A percentile compares a stretch with the other conserved stretches of the same genome.
phyloP scores from a whole-genome alignment of 2,113 vertebrate species.

The Xyliphius kryptos region DNA sequence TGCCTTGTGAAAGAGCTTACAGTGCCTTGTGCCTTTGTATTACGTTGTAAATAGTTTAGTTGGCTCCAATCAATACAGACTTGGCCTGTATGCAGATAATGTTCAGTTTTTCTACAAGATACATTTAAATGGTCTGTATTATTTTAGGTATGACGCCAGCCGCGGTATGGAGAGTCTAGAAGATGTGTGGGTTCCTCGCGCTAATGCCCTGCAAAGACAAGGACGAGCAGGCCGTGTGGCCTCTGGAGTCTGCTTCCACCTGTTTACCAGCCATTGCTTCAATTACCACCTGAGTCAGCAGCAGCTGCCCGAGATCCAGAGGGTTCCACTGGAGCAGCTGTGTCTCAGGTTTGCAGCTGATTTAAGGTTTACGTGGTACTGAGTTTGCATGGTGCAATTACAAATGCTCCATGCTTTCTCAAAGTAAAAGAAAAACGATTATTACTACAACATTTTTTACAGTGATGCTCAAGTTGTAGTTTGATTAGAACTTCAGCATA shows the following conservation, averaged over 20 bases:
- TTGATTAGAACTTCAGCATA: no score
- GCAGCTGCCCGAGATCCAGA: slow-evolving; percentile 93
- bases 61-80: no score
- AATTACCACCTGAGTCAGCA: slow-evolving; percentile 53
- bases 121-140: neutral
- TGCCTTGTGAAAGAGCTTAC: no score
- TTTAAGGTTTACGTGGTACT: neutral
- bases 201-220: slow-evolving; percentile 86
- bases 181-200: slow-evolving; percentile 87
- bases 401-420: no score
- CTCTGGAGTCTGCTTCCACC: slow-evolving; percentile 90
- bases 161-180: slow-evolving; percentile 98
- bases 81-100: no score
- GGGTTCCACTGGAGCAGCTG: slow-evolving; percentile 90
- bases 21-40: no score
- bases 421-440: no score
- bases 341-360: slow-evolving; percentile 78
- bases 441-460: no score
- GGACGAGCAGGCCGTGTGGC: slow-evolving; percentile 91
- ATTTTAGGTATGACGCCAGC: slow-evolving; percentile 79
- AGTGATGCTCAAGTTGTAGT: no score
- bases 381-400: neutral
- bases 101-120: no score
- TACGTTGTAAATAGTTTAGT: no score
- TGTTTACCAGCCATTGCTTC: slow-evolving; percentile 93